Conservation (phyloP, 1,140 invertebrate species). For the Drosophila leontia region DNA sequence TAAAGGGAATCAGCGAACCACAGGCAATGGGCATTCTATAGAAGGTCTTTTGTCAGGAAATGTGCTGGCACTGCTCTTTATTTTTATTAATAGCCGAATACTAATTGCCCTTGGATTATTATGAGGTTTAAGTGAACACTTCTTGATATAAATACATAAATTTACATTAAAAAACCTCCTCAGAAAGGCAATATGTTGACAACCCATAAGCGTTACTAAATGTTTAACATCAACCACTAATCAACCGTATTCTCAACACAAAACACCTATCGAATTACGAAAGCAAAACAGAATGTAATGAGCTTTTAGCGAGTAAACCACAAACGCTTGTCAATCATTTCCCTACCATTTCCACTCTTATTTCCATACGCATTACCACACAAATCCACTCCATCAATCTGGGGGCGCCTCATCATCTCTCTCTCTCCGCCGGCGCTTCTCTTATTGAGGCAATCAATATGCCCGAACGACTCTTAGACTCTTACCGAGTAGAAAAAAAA, state of each 20-base stretch:
- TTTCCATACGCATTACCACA: conserved; percentile 43
- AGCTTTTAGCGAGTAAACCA: conserved; percentile 38
- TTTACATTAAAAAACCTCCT: no score
- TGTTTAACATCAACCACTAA: conserved; percentile 11
- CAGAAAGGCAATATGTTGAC: not conserved
- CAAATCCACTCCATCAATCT: conserved; percentile 58
- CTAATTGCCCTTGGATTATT: not conserved
- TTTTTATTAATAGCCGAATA: not conserved
- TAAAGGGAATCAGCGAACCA: conserved; percentile 20
- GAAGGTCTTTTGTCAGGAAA: not conserved
- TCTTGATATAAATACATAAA: no score
- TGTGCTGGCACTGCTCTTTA: not conserved
- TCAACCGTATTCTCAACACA: no score
- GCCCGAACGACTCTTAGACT: conserved; percentile 39
- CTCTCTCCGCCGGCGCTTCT: not conserved
- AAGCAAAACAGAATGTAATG: conserved; percentile 23
- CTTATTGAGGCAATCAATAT: conserved; percentile 60
- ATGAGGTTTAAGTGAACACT: not conserved
- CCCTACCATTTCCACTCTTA: conserved; percentile 22
- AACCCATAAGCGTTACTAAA: not conserved
- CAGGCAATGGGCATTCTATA: conserved; percentile 1
- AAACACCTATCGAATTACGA: conserved; percentile 36
- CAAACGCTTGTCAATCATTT: conserved; percentile 61
- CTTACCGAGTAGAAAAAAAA: conserved; percentile 13
- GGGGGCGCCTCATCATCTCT: conserved; percentile 8